Base-by-base conservation (phyloP, 2,797 vertebrate species). In the Rhinogobio ventralis region DNA sequence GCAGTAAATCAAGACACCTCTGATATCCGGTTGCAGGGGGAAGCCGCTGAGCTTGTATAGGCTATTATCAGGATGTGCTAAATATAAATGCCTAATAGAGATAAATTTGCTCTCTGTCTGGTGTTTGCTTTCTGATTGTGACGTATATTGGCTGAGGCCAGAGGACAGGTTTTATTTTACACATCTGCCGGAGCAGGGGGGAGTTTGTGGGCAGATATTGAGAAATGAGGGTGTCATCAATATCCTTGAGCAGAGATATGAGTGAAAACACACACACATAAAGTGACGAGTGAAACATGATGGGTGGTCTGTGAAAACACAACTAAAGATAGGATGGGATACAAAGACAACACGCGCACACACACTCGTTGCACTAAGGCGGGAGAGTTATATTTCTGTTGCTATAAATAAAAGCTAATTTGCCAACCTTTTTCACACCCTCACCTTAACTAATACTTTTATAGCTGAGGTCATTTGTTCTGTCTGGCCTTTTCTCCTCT, bases 381-480 rank as follows among this genome's bases (percentile, higher is more conserved):
- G 15, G 71, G 25, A 83, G 23, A 80, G 71, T 78, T 78, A 86
- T 84, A 85, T 81, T 86, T 68, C 69, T 82, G 46, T 67, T 75
- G 72, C 84, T 82, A 89, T 85, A 89, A 87, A 89, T 89, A 87
- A 86, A 75, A 83, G 5, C 36, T 60, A 11, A 51, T 51, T 82
- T 28, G 25, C 1, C 66, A 60, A 77, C 74, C 73, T 82, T 76
- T 86, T 64, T 77, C 81, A 67, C 45, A 85, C 25, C 45, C 60
- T 83, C 77, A 73, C 72, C 75, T 83, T 82, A 68, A 81, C 75
- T 67, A 83, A 72, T 73, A 78, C 36, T 62, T 78, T 81, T 62
- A 67, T 49, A 49, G 53, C 51, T n/a, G 42, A 46, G 51, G 82
- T 69, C 82, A 68, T 49, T 68, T 72, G 51, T 86, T 64, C 71